phyloP scores from a whole-genome alignment of 2,888 invertebrate species.

The Cetonia aurata region DNA sequence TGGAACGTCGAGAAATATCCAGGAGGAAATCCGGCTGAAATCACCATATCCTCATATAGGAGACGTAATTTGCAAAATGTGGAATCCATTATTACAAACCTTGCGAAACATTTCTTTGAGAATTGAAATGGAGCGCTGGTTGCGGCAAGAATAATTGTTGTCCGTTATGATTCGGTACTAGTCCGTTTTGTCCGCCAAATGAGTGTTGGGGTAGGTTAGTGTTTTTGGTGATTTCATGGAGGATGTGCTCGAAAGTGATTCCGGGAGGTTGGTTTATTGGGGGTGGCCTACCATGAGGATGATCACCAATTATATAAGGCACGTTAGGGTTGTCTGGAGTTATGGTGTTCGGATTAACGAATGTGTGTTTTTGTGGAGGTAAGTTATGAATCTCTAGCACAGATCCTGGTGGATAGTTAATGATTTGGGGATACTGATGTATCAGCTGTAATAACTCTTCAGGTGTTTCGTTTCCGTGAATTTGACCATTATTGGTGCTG shows the following conservation, averaged over 20 bases:
- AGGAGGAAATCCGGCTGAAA: constrained; percentile 47
- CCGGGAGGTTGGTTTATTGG: constrained; percentile 56
- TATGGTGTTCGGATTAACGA: constrained; percentile 49
- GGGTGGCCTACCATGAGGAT: constrained; percentile 51
- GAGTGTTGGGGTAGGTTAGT: constrained; percentile 45
- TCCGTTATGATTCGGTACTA: constrained; percentile 50
- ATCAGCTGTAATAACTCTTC: constrained; percentile 64
- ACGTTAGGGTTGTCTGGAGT: constrained; percentile 49
- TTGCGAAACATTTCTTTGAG: constrained; percentile 57
- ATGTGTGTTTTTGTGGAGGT: constrained; percentile 49
- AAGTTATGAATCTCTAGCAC: constrained; percentile 64
- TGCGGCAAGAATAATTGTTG: constrained; percentile 55
- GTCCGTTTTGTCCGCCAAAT: constrained; percentile 50
- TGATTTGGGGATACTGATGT: constrained; percentile 64
- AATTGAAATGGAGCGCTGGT: constrained; percentile 51
- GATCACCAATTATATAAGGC: constrained; percentile 55
- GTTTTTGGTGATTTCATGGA: constrained; percentile 58
- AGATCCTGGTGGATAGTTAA: constrained; percentile 64
- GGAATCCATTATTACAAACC: constrained; percentile 50
- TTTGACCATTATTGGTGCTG: constrained; percentile 48
- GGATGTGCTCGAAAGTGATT: constrained; percentile 61
- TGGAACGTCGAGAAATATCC: constrained; percentile 57
- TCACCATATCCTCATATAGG: constrained; percentile 2
- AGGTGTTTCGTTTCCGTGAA: constrained; percentile 60
- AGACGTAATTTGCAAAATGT: background rate